Evolutionary conservation across 2,113 vertebrate genomes (phyloP).

Genomic region (Alosa alosa): DNA sequence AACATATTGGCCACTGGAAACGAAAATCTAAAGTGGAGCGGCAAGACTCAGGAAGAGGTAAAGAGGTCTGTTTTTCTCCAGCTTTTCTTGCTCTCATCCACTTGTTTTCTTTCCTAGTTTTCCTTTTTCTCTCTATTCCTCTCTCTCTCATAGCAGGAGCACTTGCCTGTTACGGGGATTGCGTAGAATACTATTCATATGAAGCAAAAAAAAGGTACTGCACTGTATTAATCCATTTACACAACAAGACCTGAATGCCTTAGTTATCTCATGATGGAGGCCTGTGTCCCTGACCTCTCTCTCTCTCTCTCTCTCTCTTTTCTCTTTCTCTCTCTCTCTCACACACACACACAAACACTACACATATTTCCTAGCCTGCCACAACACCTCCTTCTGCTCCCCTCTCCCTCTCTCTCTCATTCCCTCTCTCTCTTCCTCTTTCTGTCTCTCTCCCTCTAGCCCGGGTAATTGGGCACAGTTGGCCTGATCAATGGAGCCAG

Average conservation of each 20-base stretch:
- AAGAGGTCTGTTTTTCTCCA: neutral
- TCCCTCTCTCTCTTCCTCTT: conserved; percentile 11
- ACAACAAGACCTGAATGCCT: too few relatives aligned
- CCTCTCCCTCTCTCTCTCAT: conserved; percentile 1
- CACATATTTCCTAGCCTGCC: neutral
- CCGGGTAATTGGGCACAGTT: conserved; percentile 59
- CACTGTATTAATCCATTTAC: neutral
- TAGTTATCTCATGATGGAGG: too few relatives aligned
- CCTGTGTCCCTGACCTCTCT: neutral
- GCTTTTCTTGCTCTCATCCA: neutral
- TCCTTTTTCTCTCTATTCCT: neutral
- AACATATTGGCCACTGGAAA: neutral
- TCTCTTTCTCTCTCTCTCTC: neutral
- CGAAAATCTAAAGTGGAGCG: neutral
- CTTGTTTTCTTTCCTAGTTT: neutral
- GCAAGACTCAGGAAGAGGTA: neutral
- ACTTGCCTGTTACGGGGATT: too few relatives aligned
- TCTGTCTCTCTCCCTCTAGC: neutral
- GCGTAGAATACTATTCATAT: too few relatives aligned
- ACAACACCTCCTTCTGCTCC: neutral
- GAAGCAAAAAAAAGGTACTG: conserved; percentile 10
- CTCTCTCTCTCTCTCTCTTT: neutral
- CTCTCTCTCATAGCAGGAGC: neutral
- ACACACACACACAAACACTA: too few relatives aligned
- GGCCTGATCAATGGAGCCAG: conserved; percentile 66